Evolutionary conservation across 2,797 vertebrate species (phyloP), one percentile per base, ranked within the genome.

Genomic region (Hapalemur alaotrensis): DNA sequence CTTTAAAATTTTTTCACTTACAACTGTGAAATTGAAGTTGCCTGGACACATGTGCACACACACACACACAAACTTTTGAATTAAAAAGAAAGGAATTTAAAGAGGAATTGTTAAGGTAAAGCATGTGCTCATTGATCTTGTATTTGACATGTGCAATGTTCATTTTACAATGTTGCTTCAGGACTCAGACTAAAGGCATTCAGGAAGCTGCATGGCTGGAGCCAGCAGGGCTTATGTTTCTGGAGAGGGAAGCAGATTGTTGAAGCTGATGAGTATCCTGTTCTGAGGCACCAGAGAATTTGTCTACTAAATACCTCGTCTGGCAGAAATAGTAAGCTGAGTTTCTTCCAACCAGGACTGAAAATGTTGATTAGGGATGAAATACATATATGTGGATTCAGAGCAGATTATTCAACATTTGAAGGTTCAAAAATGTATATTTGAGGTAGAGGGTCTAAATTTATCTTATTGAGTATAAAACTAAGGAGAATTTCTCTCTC

Each of bases 81-180:
- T 54, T 48, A 43, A 46, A 46, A 67, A 52, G 20, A 41, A 67
- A 83, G 30, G 22, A 17, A 76, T 52, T 35, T 43, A 14, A 38
- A 38, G 30, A 57, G 14, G 5, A 82, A 9, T 35, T n/a, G 7
- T 57, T 52, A 46, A 11, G 15, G 50, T 57, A 32, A 30, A 87
- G 20, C 6, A 0, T 0, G 1, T 14, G 43, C 15, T 63, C 22
- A 18, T 14, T 67, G 41, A 20, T 35, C 46, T 38, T 20, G 14
- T 41, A 3, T 67, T 28, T 50, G 10, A 61, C 61, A 17, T 69
- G 48, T 4, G 4, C 13, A 32, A 1, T 84, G 46, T 50, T 67
- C 43, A 7, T 52, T 86, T 93, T 30, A 35, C 12, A 35, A 6
- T 2, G 13, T 85, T 50, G 32, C 30, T 65, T 48, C 38, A 57